These are phyloP conservation scores for Dermatemys mawii DNA, from an alignment of 2,113 vertebrate genomes.

Conservation along the genomic window DNA sequence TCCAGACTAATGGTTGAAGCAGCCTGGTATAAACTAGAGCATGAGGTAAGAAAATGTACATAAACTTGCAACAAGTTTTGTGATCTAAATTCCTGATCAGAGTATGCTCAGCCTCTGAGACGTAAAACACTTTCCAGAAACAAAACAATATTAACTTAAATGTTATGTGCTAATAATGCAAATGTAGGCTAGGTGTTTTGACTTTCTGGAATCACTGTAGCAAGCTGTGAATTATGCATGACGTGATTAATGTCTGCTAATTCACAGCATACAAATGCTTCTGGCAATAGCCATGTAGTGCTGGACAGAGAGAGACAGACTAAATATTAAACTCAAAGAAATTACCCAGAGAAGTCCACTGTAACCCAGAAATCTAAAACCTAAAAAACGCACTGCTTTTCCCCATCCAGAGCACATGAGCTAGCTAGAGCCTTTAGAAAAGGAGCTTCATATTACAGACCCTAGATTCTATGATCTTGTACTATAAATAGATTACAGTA, in stretches of 20 bases:
- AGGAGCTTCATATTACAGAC: neutral
- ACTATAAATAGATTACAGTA: neutral
- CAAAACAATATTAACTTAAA: constrained; percentile 13
- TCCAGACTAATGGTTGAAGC: neutral
- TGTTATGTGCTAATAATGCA: neutral
- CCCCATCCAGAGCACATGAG: neutral
- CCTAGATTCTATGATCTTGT: constrained; percentile 13
- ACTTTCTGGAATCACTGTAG: constrained; percentile 47
- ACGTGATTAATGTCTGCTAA: constrained; percentile 57
- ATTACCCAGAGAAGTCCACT: constrained; percentile 1
- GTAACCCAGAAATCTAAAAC: neutral
- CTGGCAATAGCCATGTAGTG: constrained; percentile 16
- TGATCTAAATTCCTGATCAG: neutral
- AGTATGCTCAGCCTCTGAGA: neutral
- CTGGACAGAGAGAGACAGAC: constrained; percentile 19
- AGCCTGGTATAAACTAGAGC: neutral
- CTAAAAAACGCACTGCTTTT: neutral
- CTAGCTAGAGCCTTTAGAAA: neutral
- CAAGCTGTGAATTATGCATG: constrained; percentile 62
- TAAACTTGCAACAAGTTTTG: neutral
- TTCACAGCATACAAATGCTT: constrained; percentile 42
- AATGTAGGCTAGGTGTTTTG: constrained; percentile 46
- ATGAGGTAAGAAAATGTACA: neutral
- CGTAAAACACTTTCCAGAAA: constrained; percentile 49
- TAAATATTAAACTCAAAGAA: neutral